A percentile compares a stretch with the other conserved stretches of the same genome.
These are phyloP conservation scores for Tokudaia muenninki DNA, from an alignment of 2,797 vertebrate genomes.

Conservation along the genomic window DNA sequence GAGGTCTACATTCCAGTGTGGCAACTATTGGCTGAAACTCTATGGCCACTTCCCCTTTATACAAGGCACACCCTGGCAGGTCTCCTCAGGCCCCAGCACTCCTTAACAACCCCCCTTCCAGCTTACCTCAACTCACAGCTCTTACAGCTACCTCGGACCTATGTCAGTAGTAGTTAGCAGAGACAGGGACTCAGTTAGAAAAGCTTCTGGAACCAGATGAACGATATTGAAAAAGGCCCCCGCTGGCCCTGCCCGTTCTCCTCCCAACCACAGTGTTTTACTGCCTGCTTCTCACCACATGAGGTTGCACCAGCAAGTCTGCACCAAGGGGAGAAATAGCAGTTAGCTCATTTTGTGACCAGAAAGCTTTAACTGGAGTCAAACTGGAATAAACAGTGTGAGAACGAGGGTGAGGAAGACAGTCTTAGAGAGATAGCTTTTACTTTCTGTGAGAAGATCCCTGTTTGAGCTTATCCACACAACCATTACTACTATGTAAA, in stretches of 20 bases:
- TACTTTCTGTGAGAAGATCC: conserved; percentile 35
- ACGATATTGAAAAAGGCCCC: not conserved
- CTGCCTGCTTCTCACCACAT: not conserved
- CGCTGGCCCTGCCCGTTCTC: not conserved
- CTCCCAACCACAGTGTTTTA: not conserved
- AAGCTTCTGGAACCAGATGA: not conserved
- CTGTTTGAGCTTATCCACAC: conserved; percentile 62
- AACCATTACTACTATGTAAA: conserved; percentile 40
- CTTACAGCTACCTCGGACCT: not conserved
- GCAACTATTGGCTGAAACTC: not conserved
- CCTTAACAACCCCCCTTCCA: not conserved
- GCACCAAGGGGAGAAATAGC: not conserved
- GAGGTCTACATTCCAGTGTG: not conserved
- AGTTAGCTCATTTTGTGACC: not conserved
- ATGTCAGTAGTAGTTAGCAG: not conserved
- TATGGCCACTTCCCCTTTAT: not conserved
- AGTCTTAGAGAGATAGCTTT: not conserved
- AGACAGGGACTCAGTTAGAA: not conserved
- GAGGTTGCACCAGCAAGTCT: not conserved
- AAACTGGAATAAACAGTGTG: conserved; percentile 25
- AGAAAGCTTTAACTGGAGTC: conserved; percentile 57
- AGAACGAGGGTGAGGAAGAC: not conserved
- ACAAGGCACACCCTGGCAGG: not conserved
- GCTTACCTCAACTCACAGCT: not conserved
- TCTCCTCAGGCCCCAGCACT: not conserved